Evolutionary conservation across 2,113 vertebrate species (phyloP).

Genomic region (Vidua chalybeata): DNA sequence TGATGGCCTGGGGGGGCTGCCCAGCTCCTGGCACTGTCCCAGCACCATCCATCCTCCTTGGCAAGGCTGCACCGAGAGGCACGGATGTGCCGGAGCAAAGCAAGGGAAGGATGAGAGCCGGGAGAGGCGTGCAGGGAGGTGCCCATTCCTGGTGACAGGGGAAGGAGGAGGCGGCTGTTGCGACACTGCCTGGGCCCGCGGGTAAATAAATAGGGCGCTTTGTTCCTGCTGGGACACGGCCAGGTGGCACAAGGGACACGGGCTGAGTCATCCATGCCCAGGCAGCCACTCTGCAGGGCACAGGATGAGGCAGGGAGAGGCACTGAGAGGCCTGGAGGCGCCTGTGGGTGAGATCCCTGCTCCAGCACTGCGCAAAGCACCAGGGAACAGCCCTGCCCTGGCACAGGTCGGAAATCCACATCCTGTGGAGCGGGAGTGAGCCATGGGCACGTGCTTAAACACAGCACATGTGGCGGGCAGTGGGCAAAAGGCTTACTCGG

Average conservation of each 20-base stretch:
- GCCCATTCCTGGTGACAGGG: background rate
- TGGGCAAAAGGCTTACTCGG: rapidly evolving
- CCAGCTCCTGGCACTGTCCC: background rate
- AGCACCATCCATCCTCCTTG: background rate
- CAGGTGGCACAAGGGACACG: background rate
- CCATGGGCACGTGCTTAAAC: rapidly evolving
- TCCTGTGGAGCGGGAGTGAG: background rate
- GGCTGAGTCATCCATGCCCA: background rate
- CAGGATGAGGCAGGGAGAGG: background rate
- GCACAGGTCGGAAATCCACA: background rate
- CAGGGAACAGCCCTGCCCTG: background rate
- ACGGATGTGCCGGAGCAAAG: background rate
- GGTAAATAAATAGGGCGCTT: background rate
- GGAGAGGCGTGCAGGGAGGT: background rate
- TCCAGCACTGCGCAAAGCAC: rapidly evolving
- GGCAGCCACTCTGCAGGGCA: background rate
- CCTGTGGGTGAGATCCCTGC: background rate
- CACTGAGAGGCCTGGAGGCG: rapidly evolving
- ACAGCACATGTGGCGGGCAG: background rate
- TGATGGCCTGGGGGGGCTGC: rapidly evolving
- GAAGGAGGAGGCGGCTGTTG: background rate
- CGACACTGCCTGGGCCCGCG: background rate
- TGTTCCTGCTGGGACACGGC: conserved; percentile 1
- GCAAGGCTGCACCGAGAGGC: background rate
- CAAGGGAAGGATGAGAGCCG: background rate